Percentiles rank a stretch among this genome's conserved stretches.
phyloP scores from a whole-genome alignment of 2,797 vertebrate species.

The Hemibagrus guttatus region DNA sequence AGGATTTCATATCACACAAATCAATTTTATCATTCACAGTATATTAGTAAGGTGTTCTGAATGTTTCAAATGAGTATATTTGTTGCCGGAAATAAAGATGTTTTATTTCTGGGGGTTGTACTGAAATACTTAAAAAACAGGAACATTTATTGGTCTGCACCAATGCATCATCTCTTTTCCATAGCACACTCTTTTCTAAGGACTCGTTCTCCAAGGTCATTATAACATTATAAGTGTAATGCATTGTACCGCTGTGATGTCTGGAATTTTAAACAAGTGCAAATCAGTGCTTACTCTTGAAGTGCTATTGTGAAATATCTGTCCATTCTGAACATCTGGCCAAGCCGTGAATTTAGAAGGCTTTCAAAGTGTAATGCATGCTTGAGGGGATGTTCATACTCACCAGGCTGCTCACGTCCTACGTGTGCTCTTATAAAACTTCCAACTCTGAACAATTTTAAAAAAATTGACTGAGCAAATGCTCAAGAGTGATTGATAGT shows the following conservation, averaged over 20 bases:
- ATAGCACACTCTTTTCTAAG: not conserved
- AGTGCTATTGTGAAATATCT: not conserved
- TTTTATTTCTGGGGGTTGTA: not conserved
- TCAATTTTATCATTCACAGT: not conserved
- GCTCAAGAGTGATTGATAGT: conserved; percentile 16
- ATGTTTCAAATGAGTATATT: not conserved
- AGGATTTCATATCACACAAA: not conserved
- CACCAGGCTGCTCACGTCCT: conserved; percentile 8
- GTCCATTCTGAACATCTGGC: not conserved
- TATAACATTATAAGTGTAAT: not conserved
- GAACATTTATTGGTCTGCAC: not conserved
- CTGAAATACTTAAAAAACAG: not conserved
- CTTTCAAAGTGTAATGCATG: conserved; percentile 24
- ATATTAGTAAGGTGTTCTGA: not conserved
- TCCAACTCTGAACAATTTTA: conserved; percentile 1
- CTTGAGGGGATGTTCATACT: conserved; percentile 12
- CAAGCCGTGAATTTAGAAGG: not conserved
- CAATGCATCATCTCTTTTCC: not conserved
- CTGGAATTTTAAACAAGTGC: conserved; percentile 12
- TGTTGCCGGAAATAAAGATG: not conserved
- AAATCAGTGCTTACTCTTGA: not conserved
- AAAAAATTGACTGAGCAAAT: conserved; percentile 13
- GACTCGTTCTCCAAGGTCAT: not conserved
- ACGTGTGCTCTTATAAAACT: conserved; percentile 7
- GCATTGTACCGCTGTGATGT: not conserved